Evolutionary conservation across 2,888 invertebrate species (phyloP).

Genomic region (Chymomyza amoena): DNA sequence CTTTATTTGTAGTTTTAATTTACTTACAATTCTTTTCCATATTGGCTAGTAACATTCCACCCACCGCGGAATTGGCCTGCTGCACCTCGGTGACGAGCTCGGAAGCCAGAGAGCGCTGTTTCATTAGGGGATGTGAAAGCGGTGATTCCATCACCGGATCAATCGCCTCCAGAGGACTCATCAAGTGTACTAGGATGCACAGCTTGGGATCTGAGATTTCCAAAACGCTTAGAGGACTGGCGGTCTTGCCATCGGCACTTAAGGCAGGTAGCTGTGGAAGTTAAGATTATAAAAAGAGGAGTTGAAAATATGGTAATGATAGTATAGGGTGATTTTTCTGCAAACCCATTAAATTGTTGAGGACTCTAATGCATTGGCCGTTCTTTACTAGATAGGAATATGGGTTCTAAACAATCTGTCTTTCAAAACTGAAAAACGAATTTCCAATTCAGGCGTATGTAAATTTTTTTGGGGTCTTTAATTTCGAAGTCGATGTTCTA

Average conservation of each 20-base stretch:
- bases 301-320: neutral
- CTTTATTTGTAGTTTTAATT: neutral
- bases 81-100: slow-evolving; percentile 86
- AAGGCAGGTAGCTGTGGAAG: slow-evolving; percentile 82
- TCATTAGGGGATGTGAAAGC: slow-evolving; percentile 87
- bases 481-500: no score
- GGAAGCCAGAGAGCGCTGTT: slow-evolving; percentile 88
- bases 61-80: slow-evolving; percentile 86
- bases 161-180: slow-evolving; percentile 92
- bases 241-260: slow-evolving; percentile 81
- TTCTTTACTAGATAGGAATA: no score
- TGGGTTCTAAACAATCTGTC: no score
- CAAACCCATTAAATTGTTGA: no score
- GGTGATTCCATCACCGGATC: slow-evolving; percentile 93
- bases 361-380: no score
- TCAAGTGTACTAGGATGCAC: slow-evolving; percentile 91
- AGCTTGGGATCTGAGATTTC: slow-evolving; percentile 94
- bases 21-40: slow-evolving; percentile 89
- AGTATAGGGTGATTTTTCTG: no score
- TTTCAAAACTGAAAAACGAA: no score
- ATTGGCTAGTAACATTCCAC: slow-evolving; percentile 92
- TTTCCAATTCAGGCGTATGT: no score
- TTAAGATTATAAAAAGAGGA: neutral
- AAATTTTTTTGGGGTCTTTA: no score
- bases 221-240: slow-evolving; percentile 84